Conservation (phyloP, 2,888 invertebrate species). For the Oeneis ivallda region DNA sequence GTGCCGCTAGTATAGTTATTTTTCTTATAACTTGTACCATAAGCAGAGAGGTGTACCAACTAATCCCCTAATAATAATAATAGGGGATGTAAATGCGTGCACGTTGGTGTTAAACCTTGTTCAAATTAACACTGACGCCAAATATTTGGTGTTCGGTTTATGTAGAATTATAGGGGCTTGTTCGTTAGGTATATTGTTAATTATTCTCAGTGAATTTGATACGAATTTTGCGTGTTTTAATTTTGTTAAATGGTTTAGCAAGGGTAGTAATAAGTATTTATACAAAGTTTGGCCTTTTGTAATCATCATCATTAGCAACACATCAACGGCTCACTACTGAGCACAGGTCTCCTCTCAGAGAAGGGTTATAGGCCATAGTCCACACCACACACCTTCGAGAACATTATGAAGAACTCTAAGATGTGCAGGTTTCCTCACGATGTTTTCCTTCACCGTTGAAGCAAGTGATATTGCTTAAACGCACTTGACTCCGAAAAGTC, state of each 20-base stretch:
- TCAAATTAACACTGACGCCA: conserved; percentile 33
- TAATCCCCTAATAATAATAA: conserved; percentile 63
- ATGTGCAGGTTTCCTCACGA: too few species aligned
- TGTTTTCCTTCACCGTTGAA: too few species aligned
- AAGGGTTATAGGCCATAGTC: too few species aligned
- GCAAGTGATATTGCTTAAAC: too few species aligned
- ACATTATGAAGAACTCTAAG: too few species aligned
- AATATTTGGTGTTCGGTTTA: conserved; percentile 33
- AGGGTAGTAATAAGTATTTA: conserved; percentile 11
- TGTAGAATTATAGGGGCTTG: conserved; percentile 29
- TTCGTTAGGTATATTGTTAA: conserved; percentile 23
- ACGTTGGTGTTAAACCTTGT: conserved; percentile 20
- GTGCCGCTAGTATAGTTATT: too few species aligned
- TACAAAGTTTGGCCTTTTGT: conserved; percentile 6
- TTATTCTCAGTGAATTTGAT: conserved; percentile 33
- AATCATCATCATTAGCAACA: too few species aligned
- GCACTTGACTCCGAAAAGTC: too few species aligned
- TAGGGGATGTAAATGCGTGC: conserved; percentile 47
- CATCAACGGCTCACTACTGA: too few species aligned
- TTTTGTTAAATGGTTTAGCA: not conserved
- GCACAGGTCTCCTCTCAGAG: too few species aligned
- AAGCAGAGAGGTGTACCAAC: conserved; percentile 41
- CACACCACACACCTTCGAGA: too few species aligned
- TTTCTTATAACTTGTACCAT: conserved; percentile 37
- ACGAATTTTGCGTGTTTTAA: conserved; percentile 8